Conservation (phyloP, 2,797 vertebrate genomes). For the Coracias cyanogaster region DNA sequence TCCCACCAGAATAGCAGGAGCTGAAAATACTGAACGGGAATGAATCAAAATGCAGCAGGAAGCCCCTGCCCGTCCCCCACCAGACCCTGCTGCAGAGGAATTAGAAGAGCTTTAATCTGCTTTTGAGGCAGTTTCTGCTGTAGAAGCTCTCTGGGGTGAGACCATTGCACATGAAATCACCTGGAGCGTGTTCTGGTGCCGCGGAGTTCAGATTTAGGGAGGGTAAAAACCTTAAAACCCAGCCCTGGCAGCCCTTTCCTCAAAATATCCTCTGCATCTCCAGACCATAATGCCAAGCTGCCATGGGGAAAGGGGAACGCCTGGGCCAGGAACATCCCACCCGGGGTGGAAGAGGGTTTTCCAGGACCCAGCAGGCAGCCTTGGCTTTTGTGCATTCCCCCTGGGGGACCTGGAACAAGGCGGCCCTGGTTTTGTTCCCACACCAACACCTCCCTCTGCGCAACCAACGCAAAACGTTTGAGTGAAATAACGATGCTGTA, state of each 20-base stretch:
- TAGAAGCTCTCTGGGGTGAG: background rate
- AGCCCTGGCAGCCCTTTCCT: background rate
- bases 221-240: background rate
- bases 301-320: background rate
- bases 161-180: background rate
- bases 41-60: background rate
- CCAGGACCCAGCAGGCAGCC: background rate
- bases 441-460: background rate
- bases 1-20: background rate
- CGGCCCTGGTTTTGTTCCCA: background rate
- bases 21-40: background rate
- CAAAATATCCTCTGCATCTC: background rate
- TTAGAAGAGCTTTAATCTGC: background rate
- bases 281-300: accelerated
- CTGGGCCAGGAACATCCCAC: background rate
- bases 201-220: background rate
- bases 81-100: background rate
- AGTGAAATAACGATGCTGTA: background rate
- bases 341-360: background rate
- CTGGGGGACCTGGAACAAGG: background rate
- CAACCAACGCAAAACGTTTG: accelerated
- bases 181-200: accelerated
- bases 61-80: accelerated
- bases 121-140: background rate
- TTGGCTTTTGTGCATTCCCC: background rate